Evolutionary conservation across 2,797 vertebrate genomes (phyloP).

Genomic region (Phoxinus dragarum): DNA sequence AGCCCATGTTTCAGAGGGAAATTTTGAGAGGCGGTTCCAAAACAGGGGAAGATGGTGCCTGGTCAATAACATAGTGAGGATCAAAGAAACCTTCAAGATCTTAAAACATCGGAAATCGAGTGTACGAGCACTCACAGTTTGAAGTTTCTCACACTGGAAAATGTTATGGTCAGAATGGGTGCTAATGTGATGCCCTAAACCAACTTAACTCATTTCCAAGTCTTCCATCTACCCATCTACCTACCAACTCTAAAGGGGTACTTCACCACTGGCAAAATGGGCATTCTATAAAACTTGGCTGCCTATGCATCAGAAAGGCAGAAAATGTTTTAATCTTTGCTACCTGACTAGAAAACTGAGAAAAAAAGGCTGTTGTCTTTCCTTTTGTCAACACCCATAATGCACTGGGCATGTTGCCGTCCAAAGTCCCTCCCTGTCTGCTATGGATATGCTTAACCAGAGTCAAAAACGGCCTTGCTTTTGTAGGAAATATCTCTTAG

Average conservation of each 20-base stretch:
- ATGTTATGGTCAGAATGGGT: not conserved
- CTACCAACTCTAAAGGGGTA: not conserved
- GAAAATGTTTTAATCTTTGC: fast-evolving
- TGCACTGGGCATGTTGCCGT: not conserved
- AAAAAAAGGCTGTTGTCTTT: not conserved
- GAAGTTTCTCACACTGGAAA: slow-evolving; percentile 27
- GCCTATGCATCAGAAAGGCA: not conserved
- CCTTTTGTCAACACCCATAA: not conserved
- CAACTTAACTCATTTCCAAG: not conserved
- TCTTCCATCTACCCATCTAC: not conserved
- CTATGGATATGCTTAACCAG: not conserved
- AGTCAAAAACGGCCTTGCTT: not conserved
- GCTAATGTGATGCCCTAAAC: not conserved
- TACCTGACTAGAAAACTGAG: not conserved
- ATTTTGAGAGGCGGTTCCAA: slow-evolving; percentile 2
- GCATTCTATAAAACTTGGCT: not conserved
- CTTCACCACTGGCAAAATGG: not conserved
- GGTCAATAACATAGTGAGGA: slow-evolving; percentile 39
- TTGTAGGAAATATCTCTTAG: not conserved
- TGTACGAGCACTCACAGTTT: not conserved
- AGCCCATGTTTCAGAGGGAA: slow-evolving; percentile 29
- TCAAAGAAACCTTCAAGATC: slow-evolving; percentile 41
- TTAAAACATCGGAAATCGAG: slow-evolving; percentile 23
- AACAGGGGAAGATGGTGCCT: slow-evolving; percentile 13
- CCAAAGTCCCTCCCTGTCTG: not conserved